Evolutionary conservation across 2,113 vertebrate species (phyloP), one percentile per base, ranked within the genome.

Genomic region (Lepisosteus osseus): DNA sequence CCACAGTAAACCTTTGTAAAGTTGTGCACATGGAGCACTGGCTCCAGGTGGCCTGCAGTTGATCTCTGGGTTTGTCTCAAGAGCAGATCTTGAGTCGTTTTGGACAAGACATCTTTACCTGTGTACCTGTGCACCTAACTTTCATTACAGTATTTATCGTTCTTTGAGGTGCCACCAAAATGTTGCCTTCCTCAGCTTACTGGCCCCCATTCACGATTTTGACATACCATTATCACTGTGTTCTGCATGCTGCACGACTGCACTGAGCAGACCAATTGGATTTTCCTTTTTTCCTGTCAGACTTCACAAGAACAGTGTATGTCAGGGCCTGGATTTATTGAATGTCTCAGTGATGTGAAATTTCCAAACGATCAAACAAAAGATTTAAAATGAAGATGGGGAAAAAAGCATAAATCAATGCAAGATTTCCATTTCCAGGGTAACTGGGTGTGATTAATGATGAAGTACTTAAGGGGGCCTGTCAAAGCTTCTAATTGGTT

Each of bases 401-500:
- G 14, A 74, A 83, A 78, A 75, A 80, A 84, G 85, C 81, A 91
- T 92, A 89, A 90, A 92, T 92, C 90, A 90, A 71, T 74, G 74
- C 75, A 82, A 82, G 84, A 88, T 87, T 87, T 9, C 47, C 5
- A 51, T 5, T 90, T 89, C 83, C 84, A 78, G 76, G 80, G 81
- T 86, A 78, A 77, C 65, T 13, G 54, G 81, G 62, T 77, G 81
- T 91, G 89, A 91, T 90, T 89, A 91, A 92, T 92, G 89, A 83
- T 84, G 77, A 74, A 70, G 76, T 67, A 74, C 87, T 88, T 89
- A 86, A 89, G 86, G 29, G 29, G 82, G 86, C 78, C 89, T 86
- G 89, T 89, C 91, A 88, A 77, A 80, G 73, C 88, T 77, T 89
- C 85, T 92, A 92, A 92, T 92, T 91, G 90, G 85, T 81, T 84